These are phyloP conservation scores for Cygnus buccinator DNA, from an alignment of 2,113 vertebrate genomes.

Conservation along the genomic window DNA sequence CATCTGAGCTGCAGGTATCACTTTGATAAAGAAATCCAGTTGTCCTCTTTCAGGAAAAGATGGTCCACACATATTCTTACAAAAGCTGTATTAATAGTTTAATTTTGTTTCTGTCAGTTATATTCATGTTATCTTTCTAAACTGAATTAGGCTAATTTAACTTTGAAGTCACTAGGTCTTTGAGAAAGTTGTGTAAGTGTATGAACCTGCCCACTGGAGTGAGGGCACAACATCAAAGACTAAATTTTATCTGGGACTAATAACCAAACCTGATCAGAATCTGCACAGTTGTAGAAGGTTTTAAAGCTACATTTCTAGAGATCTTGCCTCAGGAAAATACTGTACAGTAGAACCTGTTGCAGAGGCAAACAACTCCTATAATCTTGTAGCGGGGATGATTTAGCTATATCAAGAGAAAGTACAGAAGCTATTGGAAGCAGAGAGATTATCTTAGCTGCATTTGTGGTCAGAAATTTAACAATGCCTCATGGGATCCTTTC, in stretches of 20 bases:
- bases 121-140: neutral
- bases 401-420: neutral
- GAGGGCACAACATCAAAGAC: neutral
- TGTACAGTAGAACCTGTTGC: neutral
- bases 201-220: neutral
- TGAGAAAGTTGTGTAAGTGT: neutral
- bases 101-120: neutral
- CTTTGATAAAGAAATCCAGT: neutral
- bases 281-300: neutral
- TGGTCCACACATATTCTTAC: neutral
- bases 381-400: neutral
- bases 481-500: neutral
- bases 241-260: neutral
- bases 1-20: neutral
- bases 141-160: neutral
- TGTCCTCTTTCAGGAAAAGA: neutral
- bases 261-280: neutral
- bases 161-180: neutral
- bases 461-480: neutral
- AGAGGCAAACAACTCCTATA: neutral
- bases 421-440: neutral
- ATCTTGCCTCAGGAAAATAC: neutral
- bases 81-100: neutral
- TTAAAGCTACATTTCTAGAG: neutral
- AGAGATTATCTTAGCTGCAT: neutral